A percentile compares a stretch with the other conserved stretches of the same genome.
Conservation (phyloP, 1,140 invertebrate genomes). For the Ceratoteleas bidentatus region DNA sequence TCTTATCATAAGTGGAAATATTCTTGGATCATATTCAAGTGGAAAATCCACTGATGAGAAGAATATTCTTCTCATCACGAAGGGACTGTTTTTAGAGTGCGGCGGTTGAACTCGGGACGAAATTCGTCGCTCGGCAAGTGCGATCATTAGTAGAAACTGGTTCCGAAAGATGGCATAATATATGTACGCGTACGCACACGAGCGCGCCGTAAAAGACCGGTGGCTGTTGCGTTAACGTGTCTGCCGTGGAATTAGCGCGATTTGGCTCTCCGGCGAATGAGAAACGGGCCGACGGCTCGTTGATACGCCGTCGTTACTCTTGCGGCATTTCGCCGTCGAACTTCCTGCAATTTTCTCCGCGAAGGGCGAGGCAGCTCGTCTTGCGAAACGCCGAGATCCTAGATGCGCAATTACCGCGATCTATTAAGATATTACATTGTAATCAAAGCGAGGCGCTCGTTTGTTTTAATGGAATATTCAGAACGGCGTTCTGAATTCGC, state of each 20-base stretch:
- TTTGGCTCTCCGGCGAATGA: constrained; percentile 61
- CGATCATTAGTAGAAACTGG: constrained; percentile 73
- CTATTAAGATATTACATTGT: constrained; percentile 54
- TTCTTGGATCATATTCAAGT: too few relatives aligned
- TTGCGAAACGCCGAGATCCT: constrained; percentile 28
- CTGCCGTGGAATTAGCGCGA: constrained; percentile 69
- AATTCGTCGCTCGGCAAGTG: constrained; percentile 70
- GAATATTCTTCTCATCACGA: too few relatives aligned
- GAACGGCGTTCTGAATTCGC: constrained; percentile 6
- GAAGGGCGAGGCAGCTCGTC: constrained; percentile 2
- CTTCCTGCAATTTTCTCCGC: constrained; percentile 70
- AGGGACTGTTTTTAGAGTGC: too few relatives aligned
- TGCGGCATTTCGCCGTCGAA: constrained; percentile 50
- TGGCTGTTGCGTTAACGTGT: constrained; percentile 68
- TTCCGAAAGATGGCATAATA: constrained; percentile 61
- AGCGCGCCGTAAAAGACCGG: constrained; percentile 68
- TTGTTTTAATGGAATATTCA: constrained; percentile 33
- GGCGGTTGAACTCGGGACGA: constrained; percentile 9
- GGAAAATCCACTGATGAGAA: too few relatives aligned
- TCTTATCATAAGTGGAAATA: too few relatives aligned
- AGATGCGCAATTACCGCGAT: constrained; percentile 38
- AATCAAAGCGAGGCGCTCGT: constrained; percentile 27
- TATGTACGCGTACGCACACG: constrained; percentile 32
- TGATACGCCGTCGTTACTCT: constrained; percentile 58
- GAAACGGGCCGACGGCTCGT: constrained; percentile 49